A percentile compares a stretch with the other conserved stretches of the same genome.
Evolutionary conservation across 2,797 vertebrate species (phyloP).

Genomic region (Semotilus atromaculatus): DNA sequence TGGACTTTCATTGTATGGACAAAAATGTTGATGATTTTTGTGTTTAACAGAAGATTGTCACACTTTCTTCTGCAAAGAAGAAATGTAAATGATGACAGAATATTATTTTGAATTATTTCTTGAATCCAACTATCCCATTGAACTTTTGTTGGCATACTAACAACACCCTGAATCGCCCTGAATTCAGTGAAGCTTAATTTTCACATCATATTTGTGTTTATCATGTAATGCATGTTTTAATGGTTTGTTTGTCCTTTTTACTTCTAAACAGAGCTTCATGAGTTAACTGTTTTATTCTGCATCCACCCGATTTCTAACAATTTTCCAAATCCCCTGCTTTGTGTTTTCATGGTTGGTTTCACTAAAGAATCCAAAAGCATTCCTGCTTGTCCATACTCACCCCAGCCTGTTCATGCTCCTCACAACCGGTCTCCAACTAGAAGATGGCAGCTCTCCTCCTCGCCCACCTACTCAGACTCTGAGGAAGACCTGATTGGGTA

Average conservation of each 20-base stretch:
- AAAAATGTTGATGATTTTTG: not conserved
- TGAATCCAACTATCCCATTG: not conserved
- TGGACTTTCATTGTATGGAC: not conserved
- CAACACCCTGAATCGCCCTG: not conserved
- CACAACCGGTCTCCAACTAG: conserved; percentile 55
- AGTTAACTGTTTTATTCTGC: conserved; percentile 41
- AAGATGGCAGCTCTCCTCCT: conserved; percentile 68
- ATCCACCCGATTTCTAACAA: conserved; percentile 59
- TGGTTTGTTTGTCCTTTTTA: not conserved
- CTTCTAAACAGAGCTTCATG: conserved; percentile 3
- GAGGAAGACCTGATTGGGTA: conserved; percentile 50
- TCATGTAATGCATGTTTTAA: not conserved
- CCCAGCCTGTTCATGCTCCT: conserved; percentile 59
- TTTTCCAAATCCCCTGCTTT: conserved; percentile 71
- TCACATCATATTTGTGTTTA: not conserved
- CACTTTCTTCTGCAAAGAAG: not conserved
- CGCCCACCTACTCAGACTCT: conserved; percentile 58
- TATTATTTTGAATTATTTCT: not conserved
- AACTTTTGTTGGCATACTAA: conserved; percentile 2
- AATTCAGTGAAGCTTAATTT: not conserved
- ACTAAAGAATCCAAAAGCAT: conserved; percentile 72
- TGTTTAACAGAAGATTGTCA: not conserved
- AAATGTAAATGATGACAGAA: not conserved
- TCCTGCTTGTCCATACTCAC: conserved; percentile 58
- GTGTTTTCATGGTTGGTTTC: conserved; percentile 81